Evolutionary conservation across 2,888 invertebrate genomes (phyloP), one percentile per base, ranked within the genome.

Genomic region (Patella ulyssiponensis): DNA sequence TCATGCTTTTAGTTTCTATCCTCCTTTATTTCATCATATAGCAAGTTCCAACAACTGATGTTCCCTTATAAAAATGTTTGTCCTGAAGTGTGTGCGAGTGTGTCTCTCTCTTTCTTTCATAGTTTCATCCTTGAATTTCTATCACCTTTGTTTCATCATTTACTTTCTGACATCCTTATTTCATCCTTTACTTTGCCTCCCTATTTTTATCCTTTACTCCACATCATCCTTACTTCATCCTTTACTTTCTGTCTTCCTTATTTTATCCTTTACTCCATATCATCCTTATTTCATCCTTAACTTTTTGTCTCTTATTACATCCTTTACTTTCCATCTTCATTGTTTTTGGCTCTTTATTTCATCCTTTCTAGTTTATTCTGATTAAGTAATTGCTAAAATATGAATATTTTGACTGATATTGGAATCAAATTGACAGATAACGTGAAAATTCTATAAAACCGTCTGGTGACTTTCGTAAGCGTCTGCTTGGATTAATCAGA

Each of bases 291-390:
- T 5, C 56, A 44, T 27, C 27, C 27, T 27, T 56, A 20, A 71
- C 54, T 75, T 27, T 80, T 56, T 56, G n/a, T 69, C 74, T 71
- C 54, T 75, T 52, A 69, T 51, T 75, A 53, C 56, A 44, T 33
- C 27, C 69, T 15, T 53, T 14, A 20, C 69, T 71, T 69, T 53
- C 33, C 71, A 70, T 71, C 54, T 77, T 51, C 69, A 5, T 44
- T 23, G 53, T 20, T 54, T 52, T 71, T 52, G 20, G 74, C 3
- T 80, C 51, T 72, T 72, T 72, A 56, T 72, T 69, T 77, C 64
- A 54, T 71, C 69, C 23, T 70, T 27, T 74, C 73, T 64, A 72
- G 75, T 53, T 76, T 79, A 75, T 52, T 75, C 69, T 76, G 44
- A 44, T 44, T 44, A n/a, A n/a, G 7, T 44, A 9, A 44, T 9